Conservation (phyloP, 2,888 invertebrate genomes). For the Notodromas monacha region DNA sequence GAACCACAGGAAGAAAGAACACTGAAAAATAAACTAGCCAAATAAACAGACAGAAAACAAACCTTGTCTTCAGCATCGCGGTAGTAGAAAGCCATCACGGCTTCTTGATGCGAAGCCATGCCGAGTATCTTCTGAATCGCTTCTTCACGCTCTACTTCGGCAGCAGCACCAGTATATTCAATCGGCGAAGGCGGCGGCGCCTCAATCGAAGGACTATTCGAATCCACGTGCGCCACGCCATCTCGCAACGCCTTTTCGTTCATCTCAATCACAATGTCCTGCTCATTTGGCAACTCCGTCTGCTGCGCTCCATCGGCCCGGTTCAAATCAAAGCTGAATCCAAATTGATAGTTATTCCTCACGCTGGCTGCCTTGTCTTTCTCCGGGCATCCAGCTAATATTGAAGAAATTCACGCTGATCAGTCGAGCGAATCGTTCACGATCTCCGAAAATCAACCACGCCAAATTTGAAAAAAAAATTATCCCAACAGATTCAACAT, state of each 20-base stretch:
- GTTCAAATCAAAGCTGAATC: slow-evolving; percentile 25
- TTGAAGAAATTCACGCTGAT: no score
- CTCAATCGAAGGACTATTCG: slow-evolving; percentile 4
- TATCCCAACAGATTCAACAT: slow-evolving; percentile 5
- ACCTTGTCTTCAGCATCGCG: slow-evolving; percentile 46
- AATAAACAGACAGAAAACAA: no score
- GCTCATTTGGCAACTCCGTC: slow-evolving; percentile 7
- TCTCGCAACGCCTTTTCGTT: slow-evolving; percentile 2
- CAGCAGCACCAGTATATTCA: no score
- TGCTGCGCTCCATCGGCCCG: slow-evolving; percentile 6
- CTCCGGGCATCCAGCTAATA: no score
- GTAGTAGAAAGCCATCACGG: slow-evolving; percentile 65
- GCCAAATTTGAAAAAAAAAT: no score
- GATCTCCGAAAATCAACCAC: no score
- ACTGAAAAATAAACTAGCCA: no score
- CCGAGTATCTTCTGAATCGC: slow-evolving; percentile 24
- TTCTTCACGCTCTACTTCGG: slow-evolving; percentile 15
- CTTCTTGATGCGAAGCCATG: slow-evolving; percentile 52
- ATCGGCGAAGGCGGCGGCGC: no score
- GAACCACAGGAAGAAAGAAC: no score
- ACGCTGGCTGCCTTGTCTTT: no score
- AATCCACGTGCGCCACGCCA: background rate
- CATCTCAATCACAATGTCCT: slow-evolving; percentile 6
- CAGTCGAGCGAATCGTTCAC: no score
- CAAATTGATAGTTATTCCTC: slow-evolving; percentile 25